A percentile compares a stretch with the other conserved stretches of the same genome.
Evolutionary conservation across 1,140 invertebrate genomes (phyloP).

Genomic region (Zaprionus nigranus): DNA sequence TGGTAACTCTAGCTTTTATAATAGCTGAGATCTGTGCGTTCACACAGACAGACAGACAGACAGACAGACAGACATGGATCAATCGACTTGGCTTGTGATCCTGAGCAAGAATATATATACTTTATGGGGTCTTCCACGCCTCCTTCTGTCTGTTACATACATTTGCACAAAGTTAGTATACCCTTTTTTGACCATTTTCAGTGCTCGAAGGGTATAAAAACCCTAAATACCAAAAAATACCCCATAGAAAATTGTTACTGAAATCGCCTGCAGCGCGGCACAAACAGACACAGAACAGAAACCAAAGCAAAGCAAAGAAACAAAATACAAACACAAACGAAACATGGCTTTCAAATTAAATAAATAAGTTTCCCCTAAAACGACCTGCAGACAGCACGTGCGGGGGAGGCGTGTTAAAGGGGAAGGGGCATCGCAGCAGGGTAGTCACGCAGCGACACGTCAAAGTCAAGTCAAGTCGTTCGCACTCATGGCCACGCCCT

Average conservation of each 20-base stretch:
- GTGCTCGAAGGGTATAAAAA: too few relatives aligned
- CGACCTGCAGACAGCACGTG: conserved; percentile 8
- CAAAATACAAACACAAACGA: conserved; percentile 46
- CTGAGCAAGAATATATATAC: too few relatives aligned
- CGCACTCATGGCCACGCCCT: conserved; percentile 47
- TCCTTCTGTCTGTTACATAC: too few relatives aligned
- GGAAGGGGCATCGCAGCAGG: too few relatives aligned
- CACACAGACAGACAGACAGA: too few relatives aligned
- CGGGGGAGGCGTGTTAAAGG: conserved; percentile 1
- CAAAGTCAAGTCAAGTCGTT: conserved; percentile 61
- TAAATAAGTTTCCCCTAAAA: conserved; percentile 56
- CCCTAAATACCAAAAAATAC: conserved; percentile 21
- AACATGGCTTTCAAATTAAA: conserved; percentile 73
- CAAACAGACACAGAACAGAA: conserved; percentile 29
- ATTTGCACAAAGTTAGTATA: too few relatives aligned
- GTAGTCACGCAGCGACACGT: conserved; percentile 34
- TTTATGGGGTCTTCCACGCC: too few relatives aligned
- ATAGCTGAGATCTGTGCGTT: too few relatives aligned
- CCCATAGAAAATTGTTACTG: conserved; percentile 38
- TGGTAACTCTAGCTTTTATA: too few relatives aligned
- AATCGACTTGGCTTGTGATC: too few relatives aligned
- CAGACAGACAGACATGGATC: too few relatives aligned
- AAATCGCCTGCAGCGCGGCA: conserved; percentile 46
- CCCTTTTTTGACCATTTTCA: too few relatives aligned
- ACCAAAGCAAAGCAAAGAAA: conserved; percentile 30